Evolutionary conservation across 2,888 invertebrate genomes (phyloP), one percentile per base, ranked within the genome.

Genomic region (Diplazon laetatorius): DNA sequence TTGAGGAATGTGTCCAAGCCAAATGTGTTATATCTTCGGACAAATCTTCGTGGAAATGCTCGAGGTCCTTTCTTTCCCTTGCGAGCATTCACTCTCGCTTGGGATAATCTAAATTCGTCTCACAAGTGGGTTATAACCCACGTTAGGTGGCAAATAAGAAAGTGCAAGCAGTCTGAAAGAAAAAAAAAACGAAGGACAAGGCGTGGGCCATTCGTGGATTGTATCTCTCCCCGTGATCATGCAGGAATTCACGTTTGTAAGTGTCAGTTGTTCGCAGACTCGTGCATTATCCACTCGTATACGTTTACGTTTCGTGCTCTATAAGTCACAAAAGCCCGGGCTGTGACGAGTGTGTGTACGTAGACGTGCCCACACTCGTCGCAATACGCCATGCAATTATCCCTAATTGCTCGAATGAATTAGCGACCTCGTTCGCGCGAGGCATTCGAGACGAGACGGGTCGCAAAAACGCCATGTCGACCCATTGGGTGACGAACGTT

Each of bases 381-480:
- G 60, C 65, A 75, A 75, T 81, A 82, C 81, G 82, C 78, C 78
- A 30, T 62, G 84, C 85, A 87, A 87, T 86, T 87, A 87, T 80
- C 82, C 81, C 75, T 83, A 84, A 85, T 84, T 82, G 83, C 83
- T 52, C 77, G 81, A 82, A 85, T 84, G 85, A 87, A 86, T 86
- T 85, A 84, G 81, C 78, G 65, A 74, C 73, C 81, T 80, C 81
- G 76, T 83, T 84, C 84, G 70, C 76, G 78, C 76, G 60, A 77
- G 72, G 72, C 80, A 81, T 80, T 71, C 75, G 69, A 66, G 72
- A 63, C 60, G 60, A 66, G 59, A 68, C 18, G 48, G 37, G 52
- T 50, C 44, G 35, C 20, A 20, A 52, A 16, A 59, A 50, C 39
- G n/a, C 25, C 39, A 39, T n/a, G 12, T 59, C 18, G 39, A 12